Conservation (phyloP, 2,888 invertebrate genomes). For the Tribolium freemani region DNA sequence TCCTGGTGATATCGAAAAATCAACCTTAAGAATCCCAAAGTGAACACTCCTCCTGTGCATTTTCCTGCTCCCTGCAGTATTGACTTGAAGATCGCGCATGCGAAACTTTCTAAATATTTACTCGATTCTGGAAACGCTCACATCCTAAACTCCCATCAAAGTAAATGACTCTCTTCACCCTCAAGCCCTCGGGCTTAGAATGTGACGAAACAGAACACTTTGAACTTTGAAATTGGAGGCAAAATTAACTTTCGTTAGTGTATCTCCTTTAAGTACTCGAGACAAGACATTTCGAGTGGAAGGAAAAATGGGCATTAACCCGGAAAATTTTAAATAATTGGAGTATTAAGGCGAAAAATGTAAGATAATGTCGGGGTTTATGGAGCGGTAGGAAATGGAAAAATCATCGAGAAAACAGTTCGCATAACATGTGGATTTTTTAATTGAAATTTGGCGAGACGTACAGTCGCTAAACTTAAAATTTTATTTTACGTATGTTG, state of each 20-base stretch:
- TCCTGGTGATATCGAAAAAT: slow-evolving; percentile 45
- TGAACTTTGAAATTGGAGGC: slow-evolving; percentile 42
- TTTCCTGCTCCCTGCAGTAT: slow-evolving; percentile 46
- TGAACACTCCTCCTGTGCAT: slow-evolving; percentile 40
- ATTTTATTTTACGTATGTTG: slow-evolving; percentile 40
- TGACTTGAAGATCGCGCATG: slow-evolving; percentile 48
- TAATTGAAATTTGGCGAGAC: neutral
- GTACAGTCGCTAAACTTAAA: slow-evolving; percentile 11
- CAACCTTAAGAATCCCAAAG: slow-evolving; percentile 46
- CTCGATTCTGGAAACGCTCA: slow-evolving; percentile 37
- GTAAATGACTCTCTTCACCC: slow-evolving; percentile 36
- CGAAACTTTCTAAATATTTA: slow-evolving; percentile 47
- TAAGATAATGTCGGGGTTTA: slow-evolving; percentile 19
- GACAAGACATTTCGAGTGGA: slow-evolving; percentile 44
- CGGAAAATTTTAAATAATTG: slow-evolving; percentile 46
- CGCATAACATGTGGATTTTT: slow-evolving; percentile 5
- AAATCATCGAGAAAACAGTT: neutral
- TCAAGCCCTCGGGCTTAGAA: slow-evolving; percentile 28
- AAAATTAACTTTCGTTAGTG: slow-evolving; percentile 48
- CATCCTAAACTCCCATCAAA: slow-evolving; percentile 45
- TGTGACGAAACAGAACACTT: slow-evolving; percentile 32
- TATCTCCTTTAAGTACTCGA: slow-evolving; percentile 37
- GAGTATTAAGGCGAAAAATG: slow-evolving; percentile 37
- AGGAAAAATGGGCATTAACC: slow-evolving; percentile 44
- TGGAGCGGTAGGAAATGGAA: neutral